Conservation (phyloP, 2,113 vertebrate species). For the Donacobius atricapilla region DNA sequence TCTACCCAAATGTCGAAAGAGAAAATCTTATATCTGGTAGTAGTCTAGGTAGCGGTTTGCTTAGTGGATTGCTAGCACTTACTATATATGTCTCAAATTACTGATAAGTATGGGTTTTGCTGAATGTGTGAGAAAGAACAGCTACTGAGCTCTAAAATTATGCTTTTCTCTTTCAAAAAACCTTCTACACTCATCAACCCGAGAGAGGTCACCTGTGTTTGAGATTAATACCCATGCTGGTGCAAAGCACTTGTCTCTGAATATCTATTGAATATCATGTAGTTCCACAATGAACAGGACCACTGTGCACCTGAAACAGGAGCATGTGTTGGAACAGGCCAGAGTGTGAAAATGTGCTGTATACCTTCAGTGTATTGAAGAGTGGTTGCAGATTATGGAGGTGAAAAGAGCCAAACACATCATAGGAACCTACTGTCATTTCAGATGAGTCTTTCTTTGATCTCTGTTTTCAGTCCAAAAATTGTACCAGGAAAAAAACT, state of each 20-base stretch:
- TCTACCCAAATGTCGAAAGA: neutral
- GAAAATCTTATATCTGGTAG: neutral
- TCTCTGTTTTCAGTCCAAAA: neutral
- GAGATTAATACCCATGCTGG: neutral
- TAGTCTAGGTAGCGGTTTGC: neutral
- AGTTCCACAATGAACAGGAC: neutral
- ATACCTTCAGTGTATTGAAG: neutral
- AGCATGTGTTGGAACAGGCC: neutral
- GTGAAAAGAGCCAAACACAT: accelerated
- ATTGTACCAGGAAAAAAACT: no score
- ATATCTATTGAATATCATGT: neutral
- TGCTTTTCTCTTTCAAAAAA: neutral
- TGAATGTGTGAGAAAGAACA: neutral
- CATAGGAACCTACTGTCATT: neutral
- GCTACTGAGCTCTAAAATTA: neutral
- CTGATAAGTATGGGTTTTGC: neutral
- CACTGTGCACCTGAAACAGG: neutral
- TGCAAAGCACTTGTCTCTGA: neutral
- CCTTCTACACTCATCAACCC: neutral
- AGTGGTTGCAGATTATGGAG: neutral
- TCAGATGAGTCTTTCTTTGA: neutral
- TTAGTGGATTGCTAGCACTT: no score
- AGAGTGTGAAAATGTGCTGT: neutral
- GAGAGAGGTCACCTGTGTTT: neutral
- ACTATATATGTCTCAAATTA: neutral